These are phyloP conservation scores for Aythya baeri DNA, from an alignment of 2,113 vertebrate species.

Conservation along the genomic window DNA sequence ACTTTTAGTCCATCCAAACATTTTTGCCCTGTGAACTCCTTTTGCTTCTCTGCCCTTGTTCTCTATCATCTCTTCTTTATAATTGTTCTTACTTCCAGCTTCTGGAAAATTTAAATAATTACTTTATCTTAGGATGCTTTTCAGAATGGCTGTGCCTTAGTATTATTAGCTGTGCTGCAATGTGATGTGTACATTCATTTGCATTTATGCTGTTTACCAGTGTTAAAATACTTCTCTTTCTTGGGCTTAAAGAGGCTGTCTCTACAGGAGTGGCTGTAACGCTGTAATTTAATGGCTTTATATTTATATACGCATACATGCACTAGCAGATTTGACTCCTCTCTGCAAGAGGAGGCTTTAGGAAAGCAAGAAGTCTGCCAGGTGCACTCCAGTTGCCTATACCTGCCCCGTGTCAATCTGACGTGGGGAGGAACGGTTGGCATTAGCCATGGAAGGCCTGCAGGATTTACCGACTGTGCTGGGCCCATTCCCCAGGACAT, in stretches of 20 bases:
- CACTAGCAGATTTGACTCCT: not conserved
- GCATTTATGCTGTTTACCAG: not conserved
- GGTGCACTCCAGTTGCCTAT: fast-evolving
- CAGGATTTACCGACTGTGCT: too few species aligned
- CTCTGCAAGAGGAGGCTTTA: fast-evolving
- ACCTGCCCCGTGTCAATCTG: not conserved
- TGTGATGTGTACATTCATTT: not conserved
- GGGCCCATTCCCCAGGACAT: not conserved
- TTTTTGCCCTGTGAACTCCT: not conserved
- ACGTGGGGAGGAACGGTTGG: not conserved
- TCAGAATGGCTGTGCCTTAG: fast-evolving
- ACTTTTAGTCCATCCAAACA: not conserved
- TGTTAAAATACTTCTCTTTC: not conserved
- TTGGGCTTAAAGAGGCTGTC: too few species aligned
- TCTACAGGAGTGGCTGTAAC: fast-evolving
- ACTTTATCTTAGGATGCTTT: not conserved
- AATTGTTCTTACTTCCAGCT: not conserved
- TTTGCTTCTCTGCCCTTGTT: not conserved
- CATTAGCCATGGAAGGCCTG: too few species aligned
- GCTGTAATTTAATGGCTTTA: not conserved
- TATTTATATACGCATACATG: not conserved
- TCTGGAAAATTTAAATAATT: not conserved
- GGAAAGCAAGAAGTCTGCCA: not conserved
- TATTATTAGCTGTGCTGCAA: not conserved
- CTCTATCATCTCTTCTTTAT: not conserved